Percentiles rank a stretch among this genome's conserved stretches.
phyloP scores from a whole-genome alignment of 2,797 vertebrate species.

The Garrulus glandarius region DNA sequence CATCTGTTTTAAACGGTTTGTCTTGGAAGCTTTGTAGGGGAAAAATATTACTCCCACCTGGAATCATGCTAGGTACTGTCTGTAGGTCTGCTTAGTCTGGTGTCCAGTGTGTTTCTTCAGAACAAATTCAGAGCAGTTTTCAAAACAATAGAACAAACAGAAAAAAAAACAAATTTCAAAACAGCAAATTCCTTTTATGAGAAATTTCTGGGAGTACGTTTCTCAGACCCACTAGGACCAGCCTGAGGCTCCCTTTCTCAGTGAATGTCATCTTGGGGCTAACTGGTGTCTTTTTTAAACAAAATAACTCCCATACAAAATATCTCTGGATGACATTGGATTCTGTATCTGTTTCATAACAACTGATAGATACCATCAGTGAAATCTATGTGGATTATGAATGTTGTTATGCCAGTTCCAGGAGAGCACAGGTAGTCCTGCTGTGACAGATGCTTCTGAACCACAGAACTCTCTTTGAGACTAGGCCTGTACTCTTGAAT shows the following conservation, averaged over 20 bases:
- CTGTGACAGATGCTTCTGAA: not conserved
- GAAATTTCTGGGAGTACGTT: not conserved
- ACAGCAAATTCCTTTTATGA: not conserved
- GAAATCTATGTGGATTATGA: not conserved
- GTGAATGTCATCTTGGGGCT: not conserved
- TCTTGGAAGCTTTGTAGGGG: not conserved
- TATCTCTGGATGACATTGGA: not conserved
- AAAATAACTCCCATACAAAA: not conserved
- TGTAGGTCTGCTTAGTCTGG: not conserved
- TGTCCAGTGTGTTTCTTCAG: not conserved
- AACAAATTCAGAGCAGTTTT: not conserved
- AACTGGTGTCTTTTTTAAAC: not conserved
- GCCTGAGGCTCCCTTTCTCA: not conserved
- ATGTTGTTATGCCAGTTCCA: not conserved
- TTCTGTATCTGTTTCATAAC: not conserved
- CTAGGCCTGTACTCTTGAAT: not conserved
- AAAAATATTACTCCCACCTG: not conserved
- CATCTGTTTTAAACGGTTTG: conserved; percentile 16
- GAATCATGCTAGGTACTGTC: not conserved
- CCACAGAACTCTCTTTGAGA: not conserved
- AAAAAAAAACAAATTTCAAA: not conserved
- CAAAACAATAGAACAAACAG: not conserved
- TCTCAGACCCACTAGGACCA: not conserved
- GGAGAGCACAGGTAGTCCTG: not conserved
- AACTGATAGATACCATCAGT: accelerated